A percentile compares a stretch with the other conserved stretches of the same genome.
Evolutionary conservation across 1,140 invertebrate species (phyloP).

Genomic region (Trichonephila inaurata): DNA sequence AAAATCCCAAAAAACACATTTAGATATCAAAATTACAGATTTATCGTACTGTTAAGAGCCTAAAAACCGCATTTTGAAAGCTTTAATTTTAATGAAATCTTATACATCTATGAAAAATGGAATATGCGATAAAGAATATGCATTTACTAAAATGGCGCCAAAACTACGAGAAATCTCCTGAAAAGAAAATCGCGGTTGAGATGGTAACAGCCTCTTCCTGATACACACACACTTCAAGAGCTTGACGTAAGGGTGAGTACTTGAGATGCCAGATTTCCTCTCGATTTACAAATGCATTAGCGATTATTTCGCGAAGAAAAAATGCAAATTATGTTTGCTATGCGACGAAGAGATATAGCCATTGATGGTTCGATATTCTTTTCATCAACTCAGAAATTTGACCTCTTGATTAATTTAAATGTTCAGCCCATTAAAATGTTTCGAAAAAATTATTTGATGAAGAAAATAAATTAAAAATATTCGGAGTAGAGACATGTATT

Average conservation of each 20-base stretch:
- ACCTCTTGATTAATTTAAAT: too few species aligned
- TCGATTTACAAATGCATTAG: background rate
- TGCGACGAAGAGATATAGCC: too few species aligned
- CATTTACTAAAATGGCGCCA: background rate
- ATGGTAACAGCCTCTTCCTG: slow-evolving; percentile 4
- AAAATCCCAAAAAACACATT: too few species aligned
- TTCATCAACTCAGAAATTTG: too few species aligned
- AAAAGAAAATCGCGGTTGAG: background rate
- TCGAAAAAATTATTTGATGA: too few species aligned
- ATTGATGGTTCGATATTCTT: too few species aligned
- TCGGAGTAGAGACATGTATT: too few species aligned
- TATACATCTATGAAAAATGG: background rate
- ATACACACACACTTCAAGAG: background rate
- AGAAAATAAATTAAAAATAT: too few species aligned
- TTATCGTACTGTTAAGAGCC: too few species aligned
- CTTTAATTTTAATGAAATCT: background rate
- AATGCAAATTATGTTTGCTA: background rate
- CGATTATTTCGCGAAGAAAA: background rate
- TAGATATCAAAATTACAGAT: too few species aligned
- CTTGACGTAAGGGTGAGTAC: background rate
- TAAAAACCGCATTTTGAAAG: too few species aligned
- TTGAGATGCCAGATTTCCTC: background rate
- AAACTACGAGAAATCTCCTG: background rate
- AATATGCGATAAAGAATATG: background rate
- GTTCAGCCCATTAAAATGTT: too few species aligned